These are phyloP conservation scores for Cephonodes hylas DNA, from an alignment of 2,888 invertebrate species.

Conservation along the genomic window DNA sequence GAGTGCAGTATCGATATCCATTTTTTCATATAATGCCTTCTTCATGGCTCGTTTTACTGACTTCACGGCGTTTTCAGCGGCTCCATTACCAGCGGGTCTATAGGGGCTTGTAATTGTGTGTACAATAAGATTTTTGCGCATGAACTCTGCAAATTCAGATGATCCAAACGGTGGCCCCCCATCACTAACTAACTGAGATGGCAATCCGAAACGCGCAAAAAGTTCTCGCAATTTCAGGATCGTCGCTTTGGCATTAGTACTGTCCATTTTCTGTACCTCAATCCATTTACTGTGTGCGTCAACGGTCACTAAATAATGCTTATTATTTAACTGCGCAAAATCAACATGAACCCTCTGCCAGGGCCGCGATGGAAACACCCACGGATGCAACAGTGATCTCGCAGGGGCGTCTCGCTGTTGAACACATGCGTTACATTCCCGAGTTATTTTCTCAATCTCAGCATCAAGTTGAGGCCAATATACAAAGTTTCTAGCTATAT, in stretches of 20 bases:
- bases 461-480: conserved; percentile 29
- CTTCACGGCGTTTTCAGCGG: conserved; percentile 28
- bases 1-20: conserved; percentile 18
- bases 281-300: conserved; percentile 22
- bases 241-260: not conserved
- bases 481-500: conserved; percentile 23
- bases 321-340: not conserved
- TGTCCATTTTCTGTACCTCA: conserved; percentile 12
- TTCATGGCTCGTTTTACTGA: conserved; percentile 25
- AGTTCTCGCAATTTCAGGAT: conserved; percentile 1
- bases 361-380: conserved; percentile 10
- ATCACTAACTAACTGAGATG: conserved; percentile 20
- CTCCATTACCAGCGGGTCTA: conserved; percentile 23
- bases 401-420: conserved; percentile 26
- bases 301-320: conserved; percentile 15
- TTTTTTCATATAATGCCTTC: conserved; percentile 17
- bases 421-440: conserved; percentile 25
- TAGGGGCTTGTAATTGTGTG: conserved; percentile 20
- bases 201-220: conserved; percentile 20
- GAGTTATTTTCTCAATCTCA: conserved; percentile 23
- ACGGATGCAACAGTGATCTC: conserved; percentile 21
- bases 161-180: conserved; percentile 19
- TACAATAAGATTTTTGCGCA: conserved; percentile 15
- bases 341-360: not conserved
- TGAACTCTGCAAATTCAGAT: conserved; percentile 17